Evolutionary conservation across 37 sponge, comb jelly and placozoan genomes (phyloP).

Genomic region (Theonella swinhoei): DNA sequence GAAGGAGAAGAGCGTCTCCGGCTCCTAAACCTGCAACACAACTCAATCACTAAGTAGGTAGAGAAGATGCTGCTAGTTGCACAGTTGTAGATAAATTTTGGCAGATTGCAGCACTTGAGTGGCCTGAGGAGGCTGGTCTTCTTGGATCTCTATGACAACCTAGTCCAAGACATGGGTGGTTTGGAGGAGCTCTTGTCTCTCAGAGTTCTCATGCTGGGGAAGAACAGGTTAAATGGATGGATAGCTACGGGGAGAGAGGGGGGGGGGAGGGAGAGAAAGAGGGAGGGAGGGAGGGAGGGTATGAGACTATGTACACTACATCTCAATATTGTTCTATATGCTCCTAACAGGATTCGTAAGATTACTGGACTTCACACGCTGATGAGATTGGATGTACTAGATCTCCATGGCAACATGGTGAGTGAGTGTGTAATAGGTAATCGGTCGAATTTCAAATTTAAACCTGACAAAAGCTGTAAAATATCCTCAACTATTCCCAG

Average conservation of each 20-base stretch:
- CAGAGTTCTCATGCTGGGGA: conserved; percentile 96
- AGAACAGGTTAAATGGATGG: conserved; percentile 71
- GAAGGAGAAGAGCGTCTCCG: conserved; percentile 89
- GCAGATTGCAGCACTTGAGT: conserved; percentile 72
- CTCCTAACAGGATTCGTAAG: conserved; percentile 72
- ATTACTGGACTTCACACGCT: conserved; percentile 85
- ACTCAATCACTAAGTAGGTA: conserved; percentile 72
- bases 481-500: too few relatives aligned
- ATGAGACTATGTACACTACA: background rate
- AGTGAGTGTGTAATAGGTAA: background rate
- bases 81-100: background rate
- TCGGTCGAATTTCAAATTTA: background rate
- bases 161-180: conserved; percentile 86
- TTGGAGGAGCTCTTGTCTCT: conserved; percentile 81
- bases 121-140: conserved; percentile 84
- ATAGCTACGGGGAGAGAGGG: background rate
- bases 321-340: background rate
- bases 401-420: conserved; percentile 96
- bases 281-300: conserved; percentile 27
- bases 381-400: conserved; percentile 91
- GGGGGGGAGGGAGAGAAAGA: conserved; percentile 4
- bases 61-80: too few relatives aligned
- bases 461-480: too few relatives aligned
- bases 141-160: conserved; percentile 97
- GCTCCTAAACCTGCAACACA: conserved; percentile 96